Evolutionary conservation across 2,888 invertebrate genomes (phyloP), one percentile per base, ranked within the genome.

Genomic region (Metalampra italica): DNA sequence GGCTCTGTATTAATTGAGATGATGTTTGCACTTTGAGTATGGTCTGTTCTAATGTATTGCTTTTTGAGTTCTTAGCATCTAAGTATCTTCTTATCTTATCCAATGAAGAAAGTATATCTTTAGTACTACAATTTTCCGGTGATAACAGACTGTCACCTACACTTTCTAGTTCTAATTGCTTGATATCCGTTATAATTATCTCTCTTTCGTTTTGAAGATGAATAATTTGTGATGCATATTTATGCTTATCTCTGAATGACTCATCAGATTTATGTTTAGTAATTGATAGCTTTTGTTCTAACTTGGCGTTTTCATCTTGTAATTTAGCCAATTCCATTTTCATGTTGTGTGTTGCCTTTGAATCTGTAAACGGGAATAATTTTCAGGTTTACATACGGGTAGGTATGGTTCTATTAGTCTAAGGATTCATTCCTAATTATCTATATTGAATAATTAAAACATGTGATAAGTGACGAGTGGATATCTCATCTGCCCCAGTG

Each of bases 331-430:
- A 43, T 59, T 87, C 89, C 58, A 78, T 72, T 69, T 78, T 82
- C 68, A 89, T 83, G 53, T 88, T 82, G 60, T 86, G 88, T n/a
- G 82, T 78, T 50, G 86, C 82, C 64, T 69, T 83, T 0, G 88
- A 85, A 59, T 88, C 89, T 89, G 53, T 47, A 72, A 65, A 47
- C 22, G 22, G 3, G 22, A 22, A 3, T 3, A 22, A 22, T 22
- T 22, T 22, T 2, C 5, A 22, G 5, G 22, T 22, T 22, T 22
- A 22, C 5, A 22, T 22, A n/a, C n/a, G n/a, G n/a, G n/a, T n/a
- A 22, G 22, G 2, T 22, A 22, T 22, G 22, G 3, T 2, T 5
- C 22, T 22, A 3, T 22, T 3, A 22, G 22, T 22, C 22, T 22
- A 22, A 22, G 22, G 22, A 5, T 22, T 22, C 22, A 22, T 22